Evolutionary conservation across 2,113 vertebrate genomes (phyloP).

Genomic region (Cacatua alba): DNA sequence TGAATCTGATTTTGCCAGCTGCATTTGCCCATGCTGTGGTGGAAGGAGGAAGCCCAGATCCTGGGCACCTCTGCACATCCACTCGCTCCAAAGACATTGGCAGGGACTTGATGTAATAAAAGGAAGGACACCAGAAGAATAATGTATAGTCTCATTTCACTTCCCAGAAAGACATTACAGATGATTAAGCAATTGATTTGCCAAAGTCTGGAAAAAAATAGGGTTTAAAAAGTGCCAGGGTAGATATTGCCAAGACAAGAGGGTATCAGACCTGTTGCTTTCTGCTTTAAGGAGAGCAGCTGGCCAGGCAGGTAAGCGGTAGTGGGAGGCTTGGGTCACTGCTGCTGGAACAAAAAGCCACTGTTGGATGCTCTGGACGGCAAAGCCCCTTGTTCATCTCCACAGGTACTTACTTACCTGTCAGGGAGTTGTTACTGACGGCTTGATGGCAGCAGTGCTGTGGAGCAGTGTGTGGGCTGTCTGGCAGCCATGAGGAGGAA

Average conservation of each 20-base stretch:
- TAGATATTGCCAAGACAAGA: background rate
- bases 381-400: background rate
- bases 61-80: background rate
- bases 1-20: background rate
- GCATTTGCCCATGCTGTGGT: background rate
- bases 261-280: background rate
- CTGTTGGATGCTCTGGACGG: background rate
- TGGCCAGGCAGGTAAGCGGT: background rate
- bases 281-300: background rate
- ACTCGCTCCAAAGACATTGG: background rate
- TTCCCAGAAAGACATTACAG: conserved; percentile 57
- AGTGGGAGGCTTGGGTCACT: background rate
- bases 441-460: background rate
- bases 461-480: background rate
- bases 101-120: background rate
- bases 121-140: background rate
- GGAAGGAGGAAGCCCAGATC: background rate
- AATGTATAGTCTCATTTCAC: background rate
- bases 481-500: background rate
- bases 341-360: background rate
- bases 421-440: background rate
- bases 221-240: background rate
- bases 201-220: background rate
- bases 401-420: background rate
- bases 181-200: conserved; percentile 18